Evolutionary conservation across 35 echinoderm and acorn worm genomes (phyloP).

Genomic region (Anneissia japonica): DNA sequence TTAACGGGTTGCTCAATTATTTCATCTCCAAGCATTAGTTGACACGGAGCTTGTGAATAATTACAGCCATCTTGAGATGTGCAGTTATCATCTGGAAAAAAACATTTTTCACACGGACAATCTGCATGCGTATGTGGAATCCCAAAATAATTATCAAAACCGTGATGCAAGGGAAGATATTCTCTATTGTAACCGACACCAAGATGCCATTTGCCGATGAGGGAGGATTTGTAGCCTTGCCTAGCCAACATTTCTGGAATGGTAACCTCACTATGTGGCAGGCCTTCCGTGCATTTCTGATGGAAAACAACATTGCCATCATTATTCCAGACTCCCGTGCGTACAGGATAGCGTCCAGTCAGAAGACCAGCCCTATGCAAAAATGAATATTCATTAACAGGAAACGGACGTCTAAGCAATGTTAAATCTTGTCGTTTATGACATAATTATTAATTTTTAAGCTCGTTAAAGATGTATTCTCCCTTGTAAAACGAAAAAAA

Average conservation of each 20-base stretch:
- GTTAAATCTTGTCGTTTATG: too few species aligned
- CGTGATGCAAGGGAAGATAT: conserved; percentile 33
- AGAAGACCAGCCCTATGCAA: conserved; percentile 44
- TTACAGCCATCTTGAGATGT: not conserved
- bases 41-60: not conserved
- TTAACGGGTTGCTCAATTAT: not conserved
- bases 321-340: conserved; percentile 36
- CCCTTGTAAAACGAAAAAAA: too few species aligned
- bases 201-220: conserved; percentile 62
- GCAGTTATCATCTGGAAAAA: not conserved
- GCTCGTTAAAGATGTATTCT: too few species aligned
- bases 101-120: conserved; percentile 38
- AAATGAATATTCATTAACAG: not conserved
- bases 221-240: conserved; percentile 33
- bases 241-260: conserved; percentile 30
- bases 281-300: conserved; percentile 25
- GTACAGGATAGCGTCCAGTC: conserved; percentile 37
- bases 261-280: conserved; percentile 32
- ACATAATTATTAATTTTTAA: too few species aligned
- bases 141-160: conserved; percentile 47
- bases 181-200: conserved; percentile 37
- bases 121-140: conserved; percentile 39
- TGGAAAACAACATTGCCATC: conserved; percentile 32
- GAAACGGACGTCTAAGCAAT: not conserved
- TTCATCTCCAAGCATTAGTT: not conserved